Base-by-base conservation (phyloP, 2,888 invertebrate species). In the Dioctria linearis region DNA sequence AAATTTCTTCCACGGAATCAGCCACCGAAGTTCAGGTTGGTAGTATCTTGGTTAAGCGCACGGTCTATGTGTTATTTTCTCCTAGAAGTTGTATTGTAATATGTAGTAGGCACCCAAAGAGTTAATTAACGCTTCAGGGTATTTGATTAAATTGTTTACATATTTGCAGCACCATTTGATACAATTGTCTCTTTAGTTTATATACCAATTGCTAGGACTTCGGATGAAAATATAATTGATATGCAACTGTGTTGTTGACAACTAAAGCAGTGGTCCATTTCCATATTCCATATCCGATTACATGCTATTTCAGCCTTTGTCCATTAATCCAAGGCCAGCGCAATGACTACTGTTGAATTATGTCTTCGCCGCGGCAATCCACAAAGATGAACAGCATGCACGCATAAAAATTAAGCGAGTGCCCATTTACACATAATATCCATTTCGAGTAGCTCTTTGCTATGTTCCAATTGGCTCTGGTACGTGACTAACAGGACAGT, bases 111-210 rank as follows among this genome's bases (percentile, higher is more conserved):
- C 73, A 71, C 71, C 63, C 25, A 81, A 81, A 79, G 25, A 79
- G 81, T 79, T 81, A 81, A 81, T 81, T 81, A 81, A 81, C 81
- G 81, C 81, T 76, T 54, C 57, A 59, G 43, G 11, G 59, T 75
- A 81, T 81, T 81, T 81, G 81, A 81, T 81, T 81, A 81, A 81
- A 81, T 81, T 81, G 81, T 81, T 81, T 79, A 81, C 79, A 79
- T 25, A 25, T 76, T 81, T 79, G 75, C 79, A 71, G 37, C 43
- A 73, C 61, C 81, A 79, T 67, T 81, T 76, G 79, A 79, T 76
- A 75, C 79, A 81, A 79, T 51, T 61, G 66, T 54, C 25, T 25
- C 25, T 25, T 2, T 25, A 25, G 25, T 2, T 1, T 25, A 25
- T 2, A 25, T 25, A 25, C 25, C 25, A 25, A 25, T 2, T 25